Base-by-base conservation (phyloP, 64 coral and sea anemone genomes). In the Cladopsammia gracilis region DNA sequence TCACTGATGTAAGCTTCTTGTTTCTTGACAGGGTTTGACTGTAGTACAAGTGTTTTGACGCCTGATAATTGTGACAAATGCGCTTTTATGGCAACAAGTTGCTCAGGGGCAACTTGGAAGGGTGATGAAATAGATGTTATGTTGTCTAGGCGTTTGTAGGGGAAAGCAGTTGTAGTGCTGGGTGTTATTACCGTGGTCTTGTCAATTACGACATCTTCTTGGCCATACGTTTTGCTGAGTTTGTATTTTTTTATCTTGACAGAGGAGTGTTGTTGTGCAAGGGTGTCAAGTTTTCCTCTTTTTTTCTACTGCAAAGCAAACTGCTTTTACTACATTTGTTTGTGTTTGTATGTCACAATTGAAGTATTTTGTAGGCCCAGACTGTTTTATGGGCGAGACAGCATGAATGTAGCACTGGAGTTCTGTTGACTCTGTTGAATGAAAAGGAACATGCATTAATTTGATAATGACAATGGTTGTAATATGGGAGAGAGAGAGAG, bases 151-250 rank as follows among this genome's bases (percentile, higher is more conserved):
- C 14, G 4, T 14, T 64, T 64, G 61, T 64, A 64, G 4, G 10
- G 13, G 18, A 64, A 64, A 13, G 10, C 14, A 20, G 14, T 13
- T 19, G 61, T 19, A 19, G 61, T 64, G 34, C 34, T 34, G 13
- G 61, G 61, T 64, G 61, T 18, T 64, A 64, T 10, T 20, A 64
- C 58, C 34, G 78, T 84, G 50, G 73, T 91, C 68, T 69, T 91
- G 53, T 75, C 26, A 45, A 91, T 52, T 11, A 91, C 89, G 60
- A 91, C 19, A 80, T 82, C 89, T 48, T 91, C 43, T 82, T 64
- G 48, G 12, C 62, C 59, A 70, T 66, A 82, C 53, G 82, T 82
- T 13, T 70, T 91, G 56, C 87, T 89, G 48, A 89, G 42, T 42
- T 8, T 45, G 67, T 51, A 87, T 77, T 48, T 25, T 48, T 62